Evolutionary conservation across 2,888 invertebrate species (phyloP), one percentile per base, ranked within the genome.

Genomic region (Perithous albicinctus): DNA sequence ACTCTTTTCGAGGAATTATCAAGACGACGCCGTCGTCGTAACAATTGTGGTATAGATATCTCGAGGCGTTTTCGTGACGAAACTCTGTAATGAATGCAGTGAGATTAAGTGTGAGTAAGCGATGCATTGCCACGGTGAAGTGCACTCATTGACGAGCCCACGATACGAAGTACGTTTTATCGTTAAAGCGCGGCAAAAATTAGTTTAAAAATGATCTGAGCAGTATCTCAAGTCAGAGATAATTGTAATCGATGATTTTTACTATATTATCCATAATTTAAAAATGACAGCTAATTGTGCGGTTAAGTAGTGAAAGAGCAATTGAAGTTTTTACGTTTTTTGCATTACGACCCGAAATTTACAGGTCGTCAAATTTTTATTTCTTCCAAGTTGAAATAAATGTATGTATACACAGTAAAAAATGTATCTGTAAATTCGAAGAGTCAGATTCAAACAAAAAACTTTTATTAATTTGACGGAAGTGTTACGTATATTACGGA

Each of bases 61-160:
- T n/a, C n/a, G 64, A 29, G 35, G 43, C 46, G 26, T 29, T 29
- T 26, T 43, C 29, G 29, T 66, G n/a, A 46, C 64, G 64, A 66
- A 29, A 46, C 46, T 29, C 46, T 3, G 51, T 23, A 20, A 51
- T 51, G 20, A 20, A 48, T 51, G 51, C 51, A 20, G 20, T n/a
- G 51, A 51, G 23, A 51, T 51, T 51, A 51, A 23, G 8, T 23
- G 23, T 8, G 23, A 51, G 10, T 48, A 48, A 48, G 18, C 10
- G 20, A 20, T 29, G 29, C 29, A 29, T 2, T 29, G 29, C 29
- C 29, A 29, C 29, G 38, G 8, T 10, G 15, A 1, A 38, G 15
- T 15, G 18, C 32, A 32, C 10, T 18, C 29, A 7, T 18, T 35
- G 18, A 61, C 35, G 35, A 35, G 61, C 5, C 29, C 18, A 35